Evolutionary conservation across 2,888 invertebrate species (phyloP).

Genomic region (Homarus gammarus): DNA sequence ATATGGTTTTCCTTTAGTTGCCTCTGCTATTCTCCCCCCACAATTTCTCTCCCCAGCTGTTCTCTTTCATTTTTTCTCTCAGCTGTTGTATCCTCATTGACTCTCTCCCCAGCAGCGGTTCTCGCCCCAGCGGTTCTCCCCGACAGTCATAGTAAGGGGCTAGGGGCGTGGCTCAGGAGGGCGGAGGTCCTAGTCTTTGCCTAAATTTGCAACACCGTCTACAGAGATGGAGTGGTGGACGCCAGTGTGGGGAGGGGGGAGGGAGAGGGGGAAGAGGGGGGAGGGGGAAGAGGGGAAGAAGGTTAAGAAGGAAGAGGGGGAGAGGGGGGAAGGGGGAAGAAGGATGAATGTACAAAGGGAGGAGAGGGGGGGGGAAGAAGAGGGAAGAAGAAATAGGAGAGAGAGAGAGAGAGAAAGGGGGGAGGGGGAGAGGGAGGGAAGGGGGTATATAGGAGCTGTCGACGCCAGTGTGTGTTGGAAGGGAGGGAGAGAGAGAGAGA

Average conservation of each 20-base stretch:
- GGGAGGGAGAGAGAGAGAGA: slow-evolving; percentile 25
- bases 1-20: too few relatives aligned
- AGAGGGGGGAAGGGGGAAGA: slow-evolving; percentile 4
- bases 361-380: neutral
- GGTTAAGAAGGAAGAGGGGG: neutral
- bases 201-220: neutral
- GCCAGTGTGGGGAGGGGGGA: neutral
- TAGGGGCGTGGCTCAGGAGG: too few relatives aligned
- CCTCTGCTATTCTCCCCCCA: too few relatives aligned
- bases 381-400: slow-evolving; percentile 23
- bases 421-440: slow-evolving; percentile 16
- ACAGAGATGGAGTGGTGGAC: too few relatives aligned
- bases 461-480: neutral
- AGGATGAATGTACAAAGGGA: slow-evolving; percentile 6
- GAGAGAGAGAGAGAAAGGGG: slow-evolving; percentile 26
- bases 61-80: too few relatives aligned
- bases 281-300: neutral
- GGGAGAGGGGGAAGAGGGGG: slow-evolving; percentile 30
- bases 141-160: too few relatives aligned
- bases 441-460: too few relatives aligned
- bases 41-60: too few relatives aligned
- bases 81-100: too few relatives aligned
- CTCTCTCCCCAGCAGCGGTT: too few relatives aligned
- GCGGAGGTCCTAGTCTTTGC: too few relatives aligned
- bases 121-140: too few relatives aligned